Base-by-base conservation (phyloP, 1,140 invertebrate species). In the Ruditapes philippinarum region DNA sequence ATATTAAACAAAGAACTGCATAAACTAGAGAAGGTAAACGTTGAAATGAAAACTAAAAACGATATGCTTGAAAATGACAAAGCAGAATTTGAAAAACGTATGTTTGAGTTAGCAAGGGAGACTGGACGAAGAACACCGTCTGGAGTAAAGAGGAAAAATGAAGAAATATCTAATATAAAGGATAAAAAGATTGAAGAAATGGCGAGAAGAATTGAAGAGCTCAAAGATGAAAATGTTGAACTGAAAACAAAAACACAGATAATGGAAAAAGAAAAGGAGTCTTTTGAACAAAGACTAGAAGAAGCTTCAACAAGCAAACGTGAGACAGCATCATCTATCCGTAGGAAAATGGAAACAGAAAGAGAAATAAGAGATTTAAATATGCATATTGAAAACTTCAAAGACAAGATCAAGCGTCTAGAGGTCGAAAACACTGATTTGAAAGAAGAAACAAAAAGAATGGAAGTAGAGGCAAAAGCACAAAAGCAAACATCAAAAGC, bases 281-380 rank as follows among this genome's bases (percentile, higher is more conserved):
- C 57, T 25, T 88, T 88, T 51, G 85, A 88, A 49, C 28, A 65
- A 19, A 38, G 42, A 33, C 38, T 88, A 14, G 85, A 88, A 70
- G 60, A 88, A 65, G 85, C 85, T 17, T 40, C 38, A 88, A 88
- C 78, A 65, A 76, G 80, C 36, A 73, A 73, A 79, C 17, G 85
- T 42, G 85, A 88, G 65, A 80, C 85, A 36, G 85, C 85, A 22
- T 88, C 85, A 0, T 88, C 85, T 19, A 88, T 88, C 22, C 74
- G 85, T 0, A 79, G 85, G 31, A 88, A 79, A 70, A 88, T 88
- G 85, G 85, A 88, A 80, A 88, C 85, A 14, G 85, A 88, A 38
- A 28, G 85, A 45, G 85, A 88, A 88, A 88, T 80, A 68, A n/a
- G 85, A 68, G 85, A 88, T 80, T 45, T 88, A 31, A 88, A 76